These are phyloP conservation scores for Centrocercus urophasianus DNA, from an alignment of 2,113 vertebrate genomes.

Conservation along the genomic window DNA sequence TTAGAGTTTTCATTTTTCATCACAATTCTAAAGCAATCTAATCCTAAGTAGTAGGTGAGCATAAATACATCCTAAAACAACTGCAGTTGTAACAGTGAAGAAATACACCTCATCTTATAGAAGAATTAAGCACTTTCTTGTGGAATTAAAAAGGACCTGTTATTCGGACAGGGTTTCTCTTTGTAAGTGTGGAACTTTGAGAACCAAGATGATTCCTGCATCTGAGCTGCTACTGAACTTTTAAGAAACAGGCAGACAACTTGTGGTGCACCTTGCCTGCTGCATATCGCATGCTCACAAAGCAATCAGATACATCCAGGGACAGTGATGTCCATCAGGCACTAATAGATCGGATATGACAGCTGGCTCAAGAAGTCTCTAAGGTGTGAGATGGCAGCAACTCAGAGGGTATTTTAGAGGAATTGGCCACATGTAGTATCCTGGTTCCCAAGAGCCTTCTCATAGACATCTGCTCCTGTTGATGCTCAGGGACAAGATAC, in stretches of 20 bases:
- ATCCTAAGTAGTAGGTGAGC: not conserved
- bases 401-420: not conserved
- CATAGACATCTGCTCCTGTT: not conserved
- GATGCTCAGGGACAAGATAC: not conserved
- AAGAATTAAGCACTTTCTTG: not conserved
- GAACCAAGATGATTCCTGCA: not conserved
- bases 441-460: not conserved
- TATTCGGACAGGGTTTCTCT: not conserved
- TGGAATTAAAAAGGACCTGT: not conserved
- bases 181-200: not conserved
- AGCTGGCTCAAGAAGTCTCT: constrained; percentile 6
- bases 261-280: not conserved
- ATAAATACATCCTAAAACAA: not conserved
- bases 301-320: not conserved
- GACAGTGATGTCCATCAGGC: not conserved
- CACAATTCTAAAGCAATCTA: not conserved
- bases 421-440: not conserved
- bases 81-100: not conserved
- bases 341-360: not conserved
- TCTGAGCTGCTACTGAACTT: not conserved
- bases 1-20: not conserved
- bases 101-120: not conserved
- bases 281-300: not conserved
- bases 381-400: not conserved
- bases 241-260: not conserved